phyloP scores from a whole-genome alignment of 35 echinoderm and acorn worm species.

The Hemicentrotus pulcherrimus region DNA sequence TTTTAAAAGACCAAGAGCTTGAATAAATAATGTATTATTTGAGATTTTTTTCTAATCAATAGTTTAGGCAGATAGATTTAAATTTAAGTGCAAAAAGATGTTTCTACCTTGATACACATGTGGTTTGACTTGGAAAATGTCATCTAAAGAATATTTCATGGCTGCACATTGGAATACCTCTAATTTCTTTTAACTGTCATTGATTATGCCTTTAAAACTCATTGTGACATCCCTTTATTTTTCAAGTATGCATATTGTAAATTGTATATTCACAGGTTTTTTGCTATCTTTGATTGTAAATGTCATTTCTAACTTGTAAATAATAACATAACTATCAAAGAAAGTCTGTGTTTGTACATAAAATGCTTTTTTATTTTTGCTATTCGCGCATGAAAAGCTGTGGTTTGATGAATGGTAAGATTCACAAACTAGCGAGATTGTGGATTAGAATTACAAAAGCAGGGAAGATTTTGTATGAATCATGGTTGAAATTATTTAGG shows the following conservation, averaged over 20 bases:
- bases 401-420: neutral
- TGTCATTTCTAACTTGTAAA: neutral
- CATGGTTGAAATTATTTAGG: neutral
- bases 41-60: no score
- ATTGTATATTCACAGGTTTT: neutral
- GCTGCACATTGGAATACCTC: no score
- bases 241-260: neutral
- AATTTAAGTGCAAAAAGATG: neutral
- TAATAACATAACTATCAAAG: neutral
- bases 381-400: neutral
- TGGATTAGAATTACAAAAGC: neutral
- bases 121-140: neutral
- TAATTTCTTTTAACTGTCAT: neutral
- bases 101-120: neutral
- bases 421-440: neutral
- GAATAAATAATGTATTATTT: neutral
- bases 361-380: constrained; percentile 14
- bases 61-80: no score
- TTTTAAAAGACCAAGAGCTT: neutral
- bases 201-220: neutral
- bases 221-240: neutral
- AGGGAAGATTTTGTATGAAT: neutral
- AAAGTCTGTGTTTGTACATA: neutral
- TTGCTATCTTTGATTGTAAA: neutral
- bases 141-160: no score